These are phyloP conservation scores for Heliconius charithonia DNA, from an alignment of 2,888 invertebrate genomes.

Conservation along the genomic window DNA sequence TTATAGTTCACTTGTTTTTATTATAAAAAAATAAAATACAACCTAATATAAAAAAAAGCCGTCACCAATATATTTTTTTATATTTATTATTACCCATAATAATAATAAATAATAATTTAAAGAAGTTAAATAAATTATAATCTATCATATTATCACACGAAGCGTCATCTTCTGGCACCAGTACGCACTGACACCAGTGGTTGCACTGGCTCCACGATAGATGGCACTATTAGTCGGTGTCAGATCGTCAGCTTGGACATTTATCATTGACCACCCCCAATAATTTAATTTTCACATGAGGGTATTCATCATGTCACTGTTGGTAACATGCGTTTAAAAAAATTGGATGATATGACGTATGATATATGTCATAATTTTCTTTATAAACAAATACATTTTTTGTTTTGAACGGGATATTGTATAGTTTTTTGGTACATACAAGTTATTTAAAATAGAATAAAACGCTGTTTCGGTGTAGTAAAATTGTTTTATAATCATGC, in stretches of 20 bases:
- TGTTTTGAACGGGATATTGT: neutral
- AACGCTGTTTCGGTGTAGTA: too few species aligned
- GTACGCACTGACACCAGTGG: constrained; percentile 59
- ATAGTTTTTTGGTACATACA: too few species aligned
- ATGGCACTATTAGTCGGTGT: constrained; percentile 78
- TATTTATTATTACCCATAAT: too few species aligned
- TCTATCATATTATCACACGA: neutral
- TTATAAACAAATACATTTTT: neutral
- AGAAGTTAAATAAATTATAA: neutral
- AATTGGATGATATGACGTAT: neutral
- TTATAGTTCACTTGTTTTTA: neutral
- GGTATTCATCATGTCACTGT: constrained; percentile 43
- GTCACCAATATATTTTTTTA: neutral
- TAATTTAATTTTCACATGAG: constrained; percentile 72
- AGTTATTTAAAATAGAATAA: neutral
- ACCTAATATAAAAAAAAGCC: neutral
- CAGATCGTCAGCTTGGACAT: constrained; percentile 73
- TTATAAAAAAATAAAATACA: neutral
- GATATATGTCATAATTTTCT: neutral
- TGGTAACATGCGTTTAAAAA: constrained; percentile 32
- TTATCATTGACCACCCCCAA: constrained; percentile 68
- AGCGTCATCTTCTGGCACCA: constrained; percentile 59
- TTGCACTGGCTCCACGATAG: constrained; percentile 70
- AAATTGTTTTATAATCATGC: too few species aligned
- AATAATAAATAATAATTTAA: neutral